These are phyloP conservation scores for Ditula angustiorana DNA, from an alignment of 2,888 invertebrate species.

Conservation along the genomic window DNA sequence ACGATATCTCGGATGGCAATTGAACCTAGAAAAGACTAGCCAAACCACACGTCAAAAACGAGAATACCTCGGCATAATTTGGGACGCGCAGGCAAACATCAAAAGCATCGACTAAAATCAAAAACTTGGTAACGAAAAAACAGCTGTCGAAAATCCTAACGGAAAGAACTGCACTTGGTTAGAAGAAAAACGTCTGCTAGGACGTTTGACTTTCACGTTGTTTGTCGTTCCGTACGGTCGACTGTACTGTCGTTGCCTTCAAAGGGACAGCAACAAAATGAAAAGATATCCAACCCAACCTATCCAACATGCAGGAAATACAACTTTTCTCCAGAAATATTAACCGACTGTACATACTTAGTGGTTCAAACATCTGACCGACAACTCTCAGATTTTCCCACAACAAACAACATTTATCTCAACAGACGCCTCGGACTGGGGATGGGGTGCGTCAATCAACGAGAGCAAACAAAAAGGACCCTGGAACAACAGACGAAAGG, in stretches of 20 bases:
- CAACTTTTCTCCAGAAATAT: neutral
- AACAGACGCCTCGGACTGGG: constrained; percentile 39
- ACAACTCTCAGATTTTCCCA: constrained; percentile 18
- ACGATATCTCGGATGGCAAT: constrained; percentile 39
- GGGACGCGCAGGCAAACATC: constrained; percentile 31
- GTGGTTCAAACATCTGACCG: constrained; percentile 20
- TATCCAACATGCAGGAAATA: constrained; percentile 11
- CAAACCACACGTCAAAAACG: constrained; percentile 13
- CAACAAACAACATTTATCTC: constrained; percentile 35
- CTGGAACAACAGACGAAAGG: constrained; percentile 25
- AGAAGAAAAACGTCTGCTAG: constrained; percentile 27
- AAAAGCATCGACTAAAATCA: constrained; percentile 13
- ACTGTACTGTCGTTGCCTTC: constrained; percentile 6
- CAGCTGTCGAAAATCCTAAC: neutral
- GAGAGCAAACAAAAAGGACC: constrained; percentile 18
- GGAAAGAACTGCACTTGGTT: constrained; percentile 30
- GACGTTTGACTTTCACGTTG: constrained; percentile 32
- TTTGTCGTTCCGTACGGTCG: constrained; percentile 33
- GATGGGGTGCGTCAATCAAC: constrained; percentile 42
- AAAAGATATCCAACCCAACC: no score
- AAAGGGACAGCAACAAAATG: constrained; percentile 20
- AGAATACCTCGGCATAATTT: constrained; percentile 37
- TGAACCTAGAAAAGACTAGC: constrained; percentile 42
- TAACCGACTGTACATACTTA: constrained; percentile 3
- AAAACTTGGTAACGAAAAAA: constrained; percentile 10